These are phyloP conservation scores for Lates calcarifer DNA, from an alignment of 2,113 vertebrate genomes.

Conservation along the genomic window DNA sequence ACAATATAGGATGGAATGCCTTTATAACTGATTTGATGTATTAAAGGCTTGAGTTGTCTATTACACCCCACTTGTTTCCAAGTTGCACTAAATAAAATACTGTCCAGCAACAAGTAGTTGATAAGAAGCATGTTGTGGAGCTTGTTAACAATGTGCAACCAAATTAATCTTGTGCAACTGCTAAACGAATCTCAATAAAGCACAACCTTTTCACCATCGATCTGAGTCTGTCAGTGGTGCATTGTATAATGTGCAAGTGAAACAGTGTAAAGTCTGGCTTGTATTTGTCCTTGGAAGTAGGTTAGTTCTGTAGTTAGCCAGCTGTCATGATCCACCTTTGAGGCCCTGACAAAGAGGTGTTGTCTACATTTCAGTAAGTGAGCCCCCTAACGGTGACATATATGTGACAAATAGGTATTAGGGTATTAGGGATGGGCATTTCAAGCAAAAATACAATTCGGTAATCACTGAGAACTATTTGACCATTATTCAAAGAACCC, in stretches of 20 bases:
- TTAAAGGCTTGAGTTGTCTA: neutral
- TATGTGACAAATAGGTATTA: too few species aligned
- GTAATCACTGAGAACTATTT: too few species aligned
- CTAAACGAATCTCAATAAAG: neutral
- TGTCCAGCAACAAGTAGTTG: neutral
- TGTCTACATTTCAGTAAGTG: neutral
- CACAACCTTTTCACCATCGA: neutral
- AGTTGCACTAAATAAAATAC: neutral
- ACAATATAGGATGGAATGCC: neutral
- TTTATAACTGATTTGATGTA: neutral
- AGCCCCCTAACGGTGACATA: neutral
- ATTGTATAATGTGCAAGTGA: neutral
- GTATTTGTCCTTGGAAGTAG: neutral
- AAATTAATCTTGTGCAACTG: neutral
- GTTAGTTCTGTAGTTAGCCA: too few species aligned
- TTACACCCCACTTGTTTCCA: neutral
- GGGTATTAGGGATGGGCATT: too few species aligned
- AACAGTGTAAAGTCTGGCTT: neutral
- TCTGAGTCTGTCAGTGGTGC: neutral
- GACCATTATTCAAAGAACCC: too few species aligned
- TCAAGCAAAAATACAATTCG: too few species aligned
- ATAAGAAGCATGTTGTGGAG: neutral
- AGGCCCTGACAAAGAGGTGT: neutral
- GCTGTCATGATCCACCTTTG: neutral
- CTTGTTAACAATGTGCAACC: neutral